Percentiles rank a stretch among this genome's conserved stretches.
phyloP scores from a whole-genome alignment of 2,113 vertebrate genomes.

The Hystrix brachyura region DNA sequence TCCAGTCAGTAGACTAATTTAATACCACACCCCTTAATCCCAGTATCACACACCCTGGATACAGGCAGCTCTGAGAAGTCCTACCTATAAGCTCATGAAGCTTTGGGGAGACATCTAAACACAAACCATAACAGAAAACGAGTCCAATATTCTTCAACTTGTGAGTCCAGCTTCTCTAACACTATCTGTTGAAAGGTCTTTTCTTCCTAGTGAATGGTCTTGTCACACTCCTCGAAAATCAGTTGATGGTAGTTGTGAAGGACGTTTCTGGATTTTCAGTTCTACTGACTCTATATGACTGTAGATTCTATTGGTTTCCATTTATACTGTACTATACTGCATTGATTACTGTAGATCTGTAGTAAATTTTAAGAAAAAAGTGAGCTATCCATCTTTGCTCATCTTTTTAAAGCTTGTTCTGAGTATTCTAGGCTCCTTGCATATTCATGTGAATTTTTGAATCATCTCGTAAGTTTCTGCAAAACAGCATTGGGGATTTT shows the following conservation, averaged over 20 bases:
- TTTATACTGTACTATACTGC: fast-evolving
- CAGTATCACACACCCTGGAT: too few species aligned
- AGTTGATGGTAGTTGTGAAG: not conserved
- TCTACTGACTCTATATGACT: fast-evolving
- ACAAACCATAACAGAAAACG: not conserved
- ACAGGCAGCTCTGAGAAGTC: not conserved
- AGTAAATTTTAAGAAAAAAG: not conserved
- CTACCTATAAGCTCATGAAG: not conserved
- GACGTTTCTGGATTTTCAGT: not conserved
- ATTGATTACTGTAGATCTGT: fast-evolving
- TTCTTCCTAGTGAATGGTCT: not conserved
- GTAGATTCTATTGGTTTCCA: fast-evolving
- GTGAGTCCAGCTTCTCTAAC: fast-evolving
- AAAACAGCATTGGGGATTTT: not conserved
- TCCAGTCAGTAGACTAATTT: not conserved
- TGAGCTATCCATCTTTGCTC: not conserved
- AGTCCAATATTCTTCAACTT: fast-evolving
- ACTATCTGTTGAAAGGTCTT: not conserved
- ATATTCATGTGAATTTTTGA: not conserved
- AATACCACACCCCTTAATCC: not conserved
- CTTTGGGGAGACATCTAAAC: not conserved
- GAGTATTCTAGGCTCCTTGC: not conserved
- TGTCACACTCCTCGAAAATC: not conserved
- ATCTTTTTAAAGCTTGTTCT: not conserved
- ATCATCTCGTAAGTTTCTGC: not conserved